Conservation (phyloP, 2,888 invertebrate genomes). For the Drosophila mimetica region DNA sequence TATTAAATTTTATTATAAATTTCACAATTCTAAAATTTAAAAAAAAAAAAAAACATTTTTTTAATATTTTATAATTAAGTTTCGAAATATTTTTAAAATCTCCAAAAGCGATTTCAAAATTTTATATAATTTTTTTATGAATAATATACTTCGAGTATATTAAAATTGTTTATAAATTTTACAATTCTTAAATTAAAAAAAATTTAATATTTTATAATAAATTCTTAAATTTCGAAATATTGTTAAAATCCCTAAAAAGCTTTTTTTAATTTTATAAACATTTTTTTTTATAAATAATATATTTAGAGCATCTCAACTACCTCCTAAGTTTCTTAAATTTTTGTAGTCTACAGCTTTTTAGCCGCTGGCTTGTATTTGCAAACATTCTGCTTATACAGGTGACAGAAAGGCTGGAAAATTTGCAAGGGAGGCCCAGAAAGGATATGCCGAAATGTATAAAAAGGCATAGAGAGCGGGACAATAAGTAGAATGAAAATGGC, state of each 20-base stretch:
- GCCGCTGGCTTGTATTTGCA: conserved; percentile 5
- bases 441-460: neutral
- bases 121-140: neutral
- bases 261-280: neutral
- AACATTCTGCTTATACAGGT: conserved; percentile 44
- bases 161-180: neutral
- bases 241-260: neutral
- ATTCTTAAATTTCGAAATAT: neutral
- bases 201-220: neutral
- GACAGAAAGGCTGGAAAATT: conserved; percentile 18
- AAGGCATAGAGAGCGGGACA: conserved; percentile 1
- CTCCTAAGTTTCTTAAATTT: neutral
- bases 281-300: neutral
- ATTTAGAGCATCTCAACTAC: neutral
- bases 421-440: neutral
- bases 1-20: neutral
- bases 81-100: neutral
- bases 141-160: neutral
- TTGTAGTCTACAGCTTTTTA: neutral
- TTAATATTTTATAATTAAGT: neutral
- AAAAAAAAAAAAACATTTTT: neutral
- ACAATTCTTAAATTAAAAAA: no score
- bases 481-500: conserved; percentile 53
- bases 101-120: neutral
- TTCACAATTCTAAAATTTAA: no score